Base-by-base conservation (phyloP, 2,113 vertebrate species). In the Phalacrocorax brasilianus region DNA sequence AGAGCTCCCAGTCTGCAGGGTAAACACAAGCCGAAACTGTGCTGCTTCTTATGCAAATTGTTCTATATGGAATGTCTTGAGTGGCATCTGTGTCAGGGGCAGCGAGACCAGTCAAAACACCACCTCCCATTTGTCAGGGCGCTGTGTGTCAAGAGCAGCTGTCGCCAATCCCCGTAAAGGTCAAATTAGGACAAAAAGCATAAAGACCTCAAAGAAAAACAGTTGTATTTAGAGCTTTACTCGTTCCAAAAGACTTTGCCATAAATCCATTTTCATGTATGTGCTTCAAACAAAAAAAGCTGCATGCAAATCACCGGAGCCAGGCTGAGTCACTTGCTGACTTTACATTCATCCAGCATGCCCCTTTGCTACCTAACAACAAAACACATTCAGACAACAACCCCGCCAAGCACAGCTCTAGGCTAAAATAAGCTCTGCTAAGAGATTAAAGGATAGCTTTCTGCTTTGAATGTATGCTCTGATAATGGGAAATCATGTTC, bases 341-440 rank as follows among this genome's bases (percentile, higher is more conserved):
- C 81, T 95, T 14, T 14, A 49, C 95, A 79, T 89, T 92, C 81
- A 89, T 81, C 52, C 89, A 59, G 45, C 66, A 44, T 33, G 89
- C 40, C 89, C 88, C 93, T 88, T 68, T 76, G 94, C 89, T 74
- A 94, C 94, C 93, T 76, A 91, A 94, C 93, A 88, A 96, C 95
- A 95, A 65, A 87, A 93, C 93, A 92, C 89, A 78, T 67, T 28
- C 92, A 92, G 63, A 76, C 65, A 94, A 85, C 96, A 85, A 58
- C 87, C 81, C 89, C 14, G 58, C 86, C 94, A 88, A 93, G 94
- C 94, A 52, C 89, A 79, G 94, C 91, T 96, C 78, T 0, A 47
- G 81, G 92, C 95, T 96, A 95, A 95, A 95, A 95, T 95, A 95
- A 92, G 93, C 97, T 91, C 81, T 70, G 78, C 71, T 47, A 26